A percentile compares a stretch with the other conserved stretches of the same genome.
Conservation (phyloP, 2,113 vertebrate genomes). For the Malurus melanocephalus region DNA sequence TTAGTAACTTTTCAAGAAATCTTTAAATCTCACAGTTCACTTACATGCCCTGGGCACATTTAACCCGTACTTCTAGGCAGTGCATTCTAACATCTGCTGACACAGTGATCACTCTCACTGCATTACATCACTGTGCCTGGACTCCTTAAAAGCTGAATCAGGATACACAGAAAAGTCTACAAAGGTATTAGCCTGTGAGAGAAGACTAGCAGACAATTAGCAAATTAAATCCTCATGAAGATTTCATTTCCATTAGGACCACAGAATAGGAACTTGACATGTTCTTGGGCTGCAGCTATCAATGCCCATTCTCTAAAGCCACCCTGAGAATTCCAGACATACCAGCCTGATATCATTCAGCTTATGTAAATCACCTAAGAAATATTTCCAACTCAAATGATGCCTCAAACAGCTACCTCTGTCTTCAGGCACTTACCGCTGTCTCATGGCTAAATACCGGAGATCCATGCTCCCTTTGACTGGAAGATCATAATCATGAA, state of each 20-base stretch:
- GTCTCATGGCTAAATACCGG: conserved; percentile 85
- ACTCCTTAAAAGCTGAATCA: not conserved
- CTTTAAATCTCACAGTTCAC: not conserved
- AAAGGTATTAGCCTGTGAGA: not conserved
- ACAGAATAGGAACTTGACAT: not conserved
- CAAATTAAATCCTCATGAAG: not conserved
- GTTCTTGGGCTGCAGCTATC: not conserved
- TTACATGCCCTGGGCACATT: not conserved
- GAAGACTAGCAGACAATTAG: not conserved
- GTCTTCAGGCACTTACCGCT: conserved; percentile 71
- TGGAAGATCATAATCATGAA: conserved; percentile 82
- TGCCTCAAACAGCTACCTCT: not conserved
- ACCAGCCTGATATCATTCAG: not conserved
- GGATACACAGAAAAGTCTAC: not conserved
- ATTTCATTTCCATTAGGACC: not conserved
- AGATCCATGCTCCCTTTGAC: conserved; percentile 87
- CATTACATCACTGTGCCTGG: not conserved
- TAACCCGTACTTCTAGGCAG: not conserved
- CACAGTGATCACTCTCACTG: not conserved
- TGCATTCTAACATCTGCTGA: not conserved
- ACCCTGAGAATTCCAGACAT: not conserved
- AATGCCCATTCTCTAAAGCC: not conserved
- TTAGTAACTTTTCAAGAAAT: not conserved
- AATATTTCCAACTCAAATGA: not conserved
- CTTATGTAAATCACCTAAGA: not conserved